Percentiles rank a stretch among this genome's conserved stretches.
These are phyloP conservation scores for Pygmarrhopalites habei DNA, from an alignment of 1,140 invertebrate species.

Conservation along the genomic window DNA sequence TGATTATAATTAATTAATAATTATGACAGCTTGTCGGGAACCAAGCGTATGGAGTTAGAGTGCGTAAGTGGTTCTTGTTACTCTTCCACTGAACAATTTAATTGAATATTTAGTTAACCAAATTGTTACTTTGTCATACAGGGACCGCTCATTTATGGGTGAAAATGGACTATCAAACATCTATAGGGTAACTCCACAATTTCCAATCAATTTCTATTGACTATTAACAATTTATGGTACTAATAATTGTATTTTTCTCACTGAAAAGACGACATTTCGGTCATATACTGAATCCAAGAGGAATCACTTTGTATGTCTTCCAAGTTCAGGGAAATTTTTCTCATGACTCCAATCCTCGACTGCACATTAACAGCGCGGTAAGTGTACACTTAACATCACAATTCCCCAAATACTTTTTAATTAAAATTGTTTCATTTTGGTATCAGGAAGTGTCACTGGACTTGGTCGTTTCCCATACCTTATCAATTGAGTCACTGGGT, in stretches of 20 bases:
- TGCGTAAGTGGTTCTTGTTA: too few species aligned
- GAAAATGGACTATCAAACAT: constrained; percentile 55
- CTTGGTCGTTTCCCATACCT: constrained; percentile 53
- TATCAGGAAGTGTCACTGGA: constrained; percentile 41
- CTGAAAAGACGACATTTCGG: constrained; percentile 29
- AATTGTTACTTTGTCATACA: too few species aligned
- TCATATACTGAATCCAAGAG: constrained; percentile 41
- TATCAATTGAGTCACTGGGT: constrained; percentile 59
- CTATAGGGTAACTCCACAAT: constrained; percentile 40
- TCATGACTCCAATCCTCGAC: constrained; percentile 4
- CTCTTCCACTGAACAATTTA: too few species aligned
- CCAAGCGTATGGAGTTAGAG: constrained; percentile 44
- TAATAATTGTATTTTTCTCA: too few species aligned
- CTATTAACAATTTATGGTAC: too few species aligned
- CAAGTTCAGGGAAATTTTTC: constrained; percentile 38
- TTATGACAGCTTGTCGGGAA: too few species aligned
- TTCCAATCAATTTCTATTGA: too few species aligned
- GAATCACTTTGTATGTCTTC: constrained; percentile 36
- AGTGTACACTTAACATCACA: too few species aligned
- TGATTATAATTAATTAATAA: too few species aligned
- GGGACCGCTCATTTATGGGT: constrained; percentile 72
- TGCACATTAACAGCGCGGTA: constrained; percentile 29
- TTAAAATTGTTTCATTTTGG: too few species aligned
- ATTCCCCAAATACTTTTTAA: too few species aligned
- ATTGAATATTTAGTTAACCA: too few species aligned